Conservation (phyloP, 2,888 invertebrate species). For the Cheilosia vulpina region DNA sequence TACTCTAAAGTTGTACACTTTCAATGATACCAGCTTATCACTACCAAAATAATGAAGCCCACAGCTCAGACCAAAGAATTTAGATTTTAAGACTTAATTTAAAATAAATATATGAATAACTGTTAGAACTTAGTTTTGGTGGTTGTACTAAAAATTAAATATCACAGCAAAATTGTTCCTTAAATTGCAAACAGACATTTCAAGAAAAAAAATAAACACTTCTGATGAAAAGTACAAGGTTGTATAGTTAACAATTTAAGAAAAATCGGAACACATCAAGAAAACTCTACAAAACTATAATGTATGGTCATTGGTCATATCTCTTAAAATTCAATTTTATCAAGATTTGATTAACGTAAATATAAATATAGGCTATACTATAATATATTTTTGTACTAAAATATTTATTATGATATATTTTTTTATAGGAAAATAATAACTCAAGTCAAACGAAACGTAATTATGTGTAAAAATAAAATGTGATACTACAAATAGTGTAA, state of each 20-base stretch:
- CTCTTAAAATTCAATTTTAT: conserved; percentile 36
- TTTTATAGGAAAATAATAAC: conserved; percentile 34
- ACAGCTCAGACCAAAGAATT: conserved; percentile 71
- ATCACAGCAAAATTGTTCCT: conserved; percentile 70
- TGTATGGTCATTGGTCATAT: conserved; percentile 26
- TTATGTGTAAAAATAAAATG: conserved; percentile 53
- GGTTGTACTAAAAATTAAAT: conserved; percentile 52
- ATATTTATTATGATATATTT: conserved; percentile 39
- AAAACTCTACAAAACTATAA: neutral
- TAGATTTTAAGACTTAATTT: conserved; percentile 35
- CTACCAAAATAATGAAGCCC: conserved; percentile 50
- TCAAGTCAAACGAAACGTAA: conserved; percentile 56
- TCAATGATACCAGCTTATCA: conserved; percentile 57
- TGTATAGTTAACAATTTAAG: conserved; percentile 63
- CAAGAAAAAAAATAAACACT: conserved; percentile 6
- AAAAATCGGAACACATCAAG: conserved; percentile 40
- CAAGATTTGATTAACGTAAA: conserved; percentile 13
- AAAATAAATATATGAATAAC: neutral
- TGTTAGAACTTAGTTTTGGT: conserved; percentile 20
- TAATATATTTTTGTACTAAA: conserved; percentile 49
- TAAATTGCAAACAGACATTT: conserved; percentile 28
- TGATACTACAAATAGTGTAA: conserved; percentile 66
- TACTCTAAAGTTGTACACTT: conserved; percentile 23
- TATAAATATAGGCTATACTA: conserved; percentile 7
- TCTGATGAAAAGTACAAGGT: conserved; percentile 69